Percentiles rank a stretch among this genome's conserved stretches.
Evolutionary conservation across 2,888 invertebrate genomes (phyloP).

Genomic region (Noctua comes): DNA sequence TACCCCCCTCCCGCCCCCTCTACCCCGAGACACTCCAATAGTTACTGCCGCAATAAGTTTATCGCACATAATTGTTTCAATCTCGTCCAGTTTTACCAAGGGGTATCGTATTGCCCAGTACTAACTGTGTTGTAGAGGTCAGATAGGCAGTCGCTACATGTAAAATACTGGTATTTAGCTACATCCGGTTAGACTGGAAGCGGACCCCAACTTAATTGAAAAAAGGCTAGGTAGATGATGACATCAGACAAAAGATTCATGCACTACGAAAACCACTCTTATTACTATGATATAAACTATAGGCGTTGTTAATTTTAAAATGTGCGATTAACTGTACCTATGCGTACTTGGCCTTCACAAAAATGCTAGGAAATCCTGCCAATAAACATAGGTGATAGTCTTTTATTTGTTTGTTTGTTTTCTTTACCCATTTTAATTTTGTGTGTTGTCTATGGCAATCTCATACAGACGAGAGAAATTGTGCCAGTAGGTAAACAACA

Average conservation of each 20-base stretch:
- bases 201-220: neutral
- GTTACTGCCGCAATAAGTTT: neutral
- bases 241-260: neutral
- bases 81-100: neutral
- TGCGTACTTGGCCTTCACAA: slow-evolving; percentile 2
- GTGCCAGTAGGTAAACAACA: neutral
- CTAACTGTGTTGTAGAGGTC: neutral
- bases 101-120: neutral
- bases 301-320: neutral
- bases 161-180: neutral
- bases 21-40: neutral
- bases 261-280: neutral
- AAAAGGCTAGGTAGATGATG: neutral
- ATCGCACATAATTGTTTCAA: neutral
- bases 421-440: neutral
- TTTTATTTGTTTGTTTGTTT: slow-evolving; percentile 36
- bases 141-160: neutral
- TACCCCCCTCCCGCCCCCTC: too few relatives aligned
- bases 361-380: slow-evolving; percentile 1
- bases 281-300: neutral
- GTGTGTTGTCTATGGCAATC: neutral
- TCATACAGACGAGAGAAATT: neutral
- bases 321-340: neutral
- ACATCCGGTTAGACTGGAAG: neutral
- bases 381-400: neutral